Evolutionary conservation across 2,797 vertebrate species (phyloP), one percentile per base, ranked within the genome.

Genomic region (Phrynocephalus vlangalii): DNA sequence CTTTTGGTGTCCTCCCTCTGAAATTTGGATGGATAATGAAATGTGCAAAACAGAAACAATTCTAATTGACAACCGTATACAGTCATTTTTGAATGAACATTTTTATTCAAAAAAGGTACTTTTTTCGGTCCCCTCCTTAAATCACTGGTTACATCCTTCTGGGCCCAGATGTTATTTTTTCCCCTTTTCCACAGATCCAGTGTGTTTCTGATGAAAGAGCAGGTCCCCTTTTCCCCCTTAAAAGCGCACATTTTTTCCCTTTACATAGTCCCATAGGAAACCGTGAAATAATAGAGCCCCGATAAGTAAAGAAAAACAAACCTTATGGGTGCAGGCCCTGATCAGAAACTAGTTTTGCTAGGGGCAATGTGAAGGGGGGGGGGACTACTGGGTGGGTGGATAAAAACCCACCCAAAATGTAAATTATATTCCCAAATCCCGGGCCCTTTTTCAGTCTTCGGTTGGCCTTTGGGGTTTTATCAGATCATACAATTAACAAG

Each of bases 131-230:
- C 33, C 70, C 26, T 13, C 82, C 1, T 2, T 68, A 16, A 7
- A 5, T 71, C 26, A 20, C 28, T 33, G 28, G 56, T 15, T 30
- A 28, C 50, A n/a, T 11, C 71, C 63, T 50, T 52, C 63, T 22
- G 8, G 24, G 0, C n/a, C 28, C 77, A 33, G 6, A 1, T 38
- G 20, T 67, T 33, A 79, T 10, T 24, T 7, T 13, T 38, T 30
- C n/a, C 1, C 6, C 71, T 79, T 66, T 89, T 44, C 86, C 80
- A 67, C 88, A 89, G 81, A 89, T 86, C 80, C 84, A 89, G 16
- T 3, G 81, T 13, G n/a, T 73, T 9, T 2, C 22, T 73, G 3
- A n/a, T 56, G 22, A 84, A 89, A 6, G 44, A 86, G 15, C n/a
- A 15, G 80, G 80, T 5, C 9, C 67, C 79, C 52, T 33, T 52